A percentile compares a stretch with the other conserved stretches of the same genome.
phyloP scores from a whole-genome alignment of 1,140 invertebrate genomes.

The Ctenoplectra terminalis region DNA sequence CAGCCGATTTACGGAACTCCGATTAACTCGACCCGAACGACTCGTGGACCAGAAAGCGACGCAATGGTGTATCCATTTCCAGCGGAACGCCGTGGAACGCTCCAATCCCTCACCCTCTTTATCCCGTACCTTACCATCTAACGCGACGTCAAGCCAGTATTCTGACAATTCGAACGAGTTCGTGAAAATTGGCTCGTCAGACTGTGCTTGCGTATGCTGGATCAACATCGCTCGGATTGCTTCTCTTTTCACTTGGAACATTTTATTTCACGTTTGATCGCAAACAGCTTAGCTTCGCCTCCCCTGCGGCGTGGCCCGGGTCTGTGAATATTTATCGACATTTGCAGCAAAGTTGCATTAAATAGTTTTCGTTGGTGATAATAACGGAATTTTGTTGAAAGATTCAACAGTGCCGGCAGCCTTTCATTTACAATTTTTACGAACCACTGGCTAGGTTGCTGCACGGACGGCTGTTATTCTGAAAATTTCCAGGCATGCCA shows the following conservation, averaged over 20 bases:
- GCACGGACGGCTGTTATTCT: constrained; percentile 13
- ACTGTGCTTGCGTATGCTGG: constrained; percentile 6
- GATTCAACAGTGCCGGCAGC: neutral
- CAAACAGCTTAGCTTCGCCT: neutral
- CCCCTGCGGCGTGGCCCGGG: neutral
- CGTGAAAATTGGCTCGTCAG: constrained; percentile 11
- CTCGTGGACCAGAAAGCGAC: no score
- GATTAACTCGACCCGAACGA: constrained; percentile 57
- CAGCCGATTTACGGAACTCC: constrained; percentile 64
- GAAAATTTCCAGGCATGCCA: constrained; percentile 21
- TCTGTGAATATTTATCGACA: constrained; percentile 27
- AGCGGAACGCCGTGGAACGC: no score
- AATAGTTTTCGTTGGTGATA: constrained; percentile 4
- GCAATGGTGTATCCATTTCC: no score
- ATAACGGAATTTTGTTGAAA: constrained; percentile 7
- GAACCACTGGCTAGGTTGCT: no score
- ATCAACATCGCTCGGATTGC: constrained; percentile 1
- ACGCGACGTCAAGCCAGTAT: no score
- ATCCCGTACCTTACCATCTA: no score
- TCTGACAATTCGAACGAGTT: constrained; percentile 48
- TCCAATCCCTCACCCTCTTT: no score
- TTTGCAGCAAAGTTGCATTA: neutral
- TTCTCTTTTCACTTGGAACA: neutral
- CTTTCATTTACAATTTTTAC: neutral
- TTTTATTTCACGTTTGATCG: constrained; percentile 34